Evolutionary conservation across 2,888 invertebrate species (phyloP).

Genomic region (Noctua janthe): DNA sequence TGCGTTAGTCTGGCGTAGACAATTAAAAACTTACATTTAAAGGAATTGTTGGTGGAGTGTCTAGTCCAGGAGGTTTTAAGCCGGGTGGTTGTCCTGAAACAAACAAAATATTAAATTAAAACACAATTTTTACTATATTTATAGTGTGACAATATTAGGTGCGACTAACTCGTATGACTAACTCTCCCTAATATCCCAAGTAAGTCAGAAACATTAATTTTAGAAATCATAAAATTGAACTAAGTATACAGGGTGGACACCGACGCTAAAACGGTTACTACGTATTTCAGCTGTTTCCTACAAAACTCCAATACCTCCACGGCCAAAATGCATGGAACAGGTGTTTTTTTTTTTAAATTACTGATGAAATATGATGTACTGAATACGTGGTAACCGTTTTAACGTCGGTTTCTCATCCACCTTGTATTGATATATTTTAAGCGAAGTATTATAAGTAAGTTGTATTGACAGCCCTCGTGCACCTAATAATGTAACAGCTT

Average conservation of each 20-base stretch:
- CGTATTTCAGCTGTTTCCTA: too few species aligned
- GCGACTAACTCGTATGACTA: neutral
- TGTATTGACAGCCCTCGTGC: neutral
- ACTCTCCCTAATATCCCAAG: neutral
- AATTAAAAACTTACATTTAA: conserved; percentile 77
- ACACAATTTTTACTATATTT: neutral
- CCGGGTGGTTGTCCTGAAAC: conserved; percentile 81
- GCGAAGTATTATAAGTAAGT: neutral
- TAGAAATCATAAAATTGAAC: neutral
- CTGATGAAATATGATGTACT: too few species aligned
- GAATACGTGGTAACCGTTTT: too few species aligned
- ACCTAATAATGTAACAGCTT: conserved; percentile 4
- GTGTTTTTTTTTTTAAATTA: too few species aligned
- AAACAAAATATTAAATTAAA: conserved; percentile 63
- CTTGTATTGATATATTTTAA: neutral
- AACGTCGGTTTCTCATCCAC: too few species aligned
- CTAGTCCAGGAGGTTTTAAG: conserved; percentile 86
- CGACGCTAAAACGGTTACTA: too few species aligned
- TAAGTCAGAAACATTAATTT: neutral
- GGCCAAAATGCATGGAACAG: too few species aligned
- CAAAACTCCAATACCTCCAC: too few species aligned
- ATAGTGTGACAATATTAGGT: conserved; percentile 8
- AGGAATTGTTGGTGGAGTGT: conserved; percentile 79
- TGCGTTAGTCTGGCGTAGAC: neutral
- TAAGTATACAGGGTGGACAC: neutral